Percentiles rank a stretch among this genome's conserved stretches.
phyloP scores from a whole-genome alignment of 2,797 vertebrate genomes.

The Rhadinocentrus ornatus region DNA sequence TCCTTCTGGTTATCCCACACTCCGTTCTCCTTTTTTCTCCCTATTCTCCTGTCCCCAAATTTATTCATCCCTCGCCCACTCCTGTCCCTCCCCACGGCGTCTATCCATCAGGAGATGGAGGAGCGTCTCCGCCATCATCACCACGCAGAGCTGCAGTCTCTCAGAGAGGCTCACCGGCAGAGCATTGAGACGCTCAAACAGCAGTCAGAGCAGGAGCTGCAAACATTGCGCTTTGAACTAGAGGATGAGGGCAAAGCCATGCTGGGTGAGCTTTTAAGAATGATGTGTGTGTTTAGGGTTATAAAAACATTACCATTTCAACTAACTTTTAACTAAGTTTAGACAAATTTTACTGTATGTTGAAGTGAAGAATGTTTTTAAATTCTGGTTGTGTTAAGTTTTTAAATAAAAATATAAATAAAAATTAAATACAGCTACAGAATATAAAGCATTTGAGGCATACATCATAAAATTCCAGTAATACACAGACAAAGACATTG shows the following conservation, averaged over 20 bases:
- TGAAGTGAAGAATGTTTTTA: no score
- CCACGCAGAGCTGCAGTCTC: constrained; percentile 90
- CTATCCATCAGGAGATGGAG: constrained; percentile 87
- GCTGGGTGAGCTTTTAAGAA: constrained; percentile 85
- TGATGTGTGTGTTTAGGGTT: no score
- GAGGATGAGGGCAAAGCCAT: constrained; percentile 98
- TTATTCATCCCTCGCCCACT: not conserved
- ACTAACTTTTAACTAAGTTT: no score
- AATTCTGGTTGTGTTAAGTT: no score
- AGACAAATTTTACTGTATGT: no score
- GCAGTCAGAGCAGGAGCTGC: constrained; percentile 97
- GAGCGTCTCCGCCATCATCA: constrained; percentile 93
- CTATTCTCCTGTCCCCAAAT: not conserved
- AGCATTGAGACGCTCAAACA: constrained; percentile 94
- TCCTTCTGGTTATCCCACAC: constrained; percentile 5
- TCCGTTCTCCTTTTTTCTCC: constrained; percentile 3
- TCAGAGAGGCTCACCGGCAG: constrained; percentile 94
- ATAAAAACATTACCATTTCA: no score
- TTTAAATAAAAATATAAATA: no score
- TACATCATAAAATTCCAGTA: no score
- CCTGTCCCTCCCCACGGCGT: not conserved
- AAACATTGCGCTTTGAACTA: constrained; percentile 95
- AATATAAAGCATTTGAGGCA: no score
- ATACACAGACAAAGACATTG: no score
- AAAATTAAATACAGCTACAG: no score